Evolutionary conservation across 2,113 vertebrate species (phyloP), one percentile per base, ranked within the genome.

Genomic region (Prunella himalayana): DNA sequence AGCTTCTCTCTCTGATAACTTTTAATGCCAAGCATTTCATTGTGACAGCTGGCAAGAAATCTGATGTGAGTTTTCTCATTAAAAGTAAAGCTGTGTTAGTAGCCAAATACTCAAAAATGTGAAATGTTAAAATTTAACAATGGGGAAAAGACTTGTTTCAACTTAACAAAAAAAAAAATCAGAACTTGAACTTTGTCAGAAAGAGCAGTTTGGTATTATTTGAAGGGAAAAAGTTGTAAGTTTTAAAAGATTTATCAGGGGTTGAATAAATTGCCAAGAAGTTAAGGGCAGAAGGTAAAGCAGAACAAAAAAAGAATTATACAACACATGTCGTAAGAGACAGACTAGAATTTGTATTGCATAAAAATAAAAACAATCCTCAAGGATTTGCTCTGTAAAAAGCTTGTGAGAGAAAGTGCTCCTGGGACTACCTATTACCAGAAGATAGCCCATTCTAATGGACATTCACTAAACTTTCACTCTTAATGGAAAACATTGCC

Each of bases 71-170:
- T 95, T 97, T 96, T 97, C 96, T 97, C 97, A 97, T 97, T 98
- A 98, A 97, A 98, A 97, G 94, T 96, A 98, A 97, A 96, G 92
- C 87, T 92, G 86, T 84, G 86, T 97, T 98, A 96, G 96, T 96
- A 97, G 95, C 97, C 97, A 98, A 97, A 97, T 82, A 97, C 86
- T 95, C 92, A 87, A 95, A 98, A 98, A 97, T 86, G 96, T 94
- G 88, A 98, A 98, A 97, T 71, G 69, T 90, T 98, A 96, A 97
- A 97, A 98, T 96, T 95, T 97, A 98, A 98, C 76, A 63, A 97
- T 60, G 91, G 73, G 64, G 88, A 96, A 97, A 97, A 97, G 57
- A 80, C 61, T 97, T 94, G 64, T 82, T 97, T 88, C 90, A 92
- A 88, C 94, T 96, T 95, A 47, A 69, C 11, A 54, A 86, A 56